Conservation (phyloP, 2,113 vertebrate species). For the Poeciliopsis occidentalis region DNA sequence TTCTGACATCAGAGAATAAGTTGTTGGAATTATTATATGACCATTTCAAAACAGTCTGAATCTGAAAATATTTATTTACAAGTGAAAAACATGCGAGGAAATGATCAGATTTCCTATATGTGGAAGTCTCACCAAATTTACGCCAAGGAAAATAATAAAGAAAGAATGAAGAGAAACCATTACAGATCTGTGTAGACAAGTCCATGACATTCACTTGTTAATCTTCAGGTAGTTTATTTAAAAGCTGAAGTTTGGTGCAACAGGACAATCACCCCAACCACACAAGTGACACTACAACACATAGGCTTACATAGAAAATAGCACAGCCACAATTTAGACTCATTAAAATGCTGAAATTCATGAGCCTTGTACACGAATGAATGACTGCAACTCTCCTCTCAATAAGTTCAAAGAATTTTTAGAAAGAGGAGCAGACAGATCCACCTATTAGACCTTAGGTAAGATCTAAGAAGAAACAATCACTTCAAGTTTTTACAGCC, state of each 20-base stretch:
- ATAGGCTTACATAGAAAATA: neutral
- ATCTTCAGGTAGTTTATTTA: neutral
- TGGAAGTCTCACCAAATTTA: neutral
- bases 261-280: neutral
- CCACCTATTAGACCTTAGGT: neutral
- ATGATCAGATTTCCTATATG: neutral
- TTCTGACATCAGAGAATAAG: too few relatives aligned
- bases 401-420: neutral
- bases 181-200: neutral
- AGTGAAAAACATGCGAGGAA: neutral
- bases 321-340: neutral
- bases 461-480: too few relatives aligned
- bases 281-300: neutral
- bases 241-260: neutral
- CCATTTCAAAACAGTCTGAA: neutral
- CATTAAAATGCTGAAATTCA: neutral
- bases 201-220: neutral
- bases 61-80: neutral
- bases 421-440: neutral
- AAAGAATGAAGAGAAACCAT: neutral
- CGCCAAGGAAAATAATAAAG: neutral
- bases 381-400: neutral
- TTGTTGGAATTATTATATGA: too few relatives aligned
- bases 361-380: neutral
- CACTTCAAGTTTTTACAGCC: too few relatives aligned